A percentile compares a stretch with the other conserved stretches of the same genome.
Evolutionary conservation across 2,797 vertebrate species (phyloP).

Genomic region (Podarcis lilfordi): DNA sequence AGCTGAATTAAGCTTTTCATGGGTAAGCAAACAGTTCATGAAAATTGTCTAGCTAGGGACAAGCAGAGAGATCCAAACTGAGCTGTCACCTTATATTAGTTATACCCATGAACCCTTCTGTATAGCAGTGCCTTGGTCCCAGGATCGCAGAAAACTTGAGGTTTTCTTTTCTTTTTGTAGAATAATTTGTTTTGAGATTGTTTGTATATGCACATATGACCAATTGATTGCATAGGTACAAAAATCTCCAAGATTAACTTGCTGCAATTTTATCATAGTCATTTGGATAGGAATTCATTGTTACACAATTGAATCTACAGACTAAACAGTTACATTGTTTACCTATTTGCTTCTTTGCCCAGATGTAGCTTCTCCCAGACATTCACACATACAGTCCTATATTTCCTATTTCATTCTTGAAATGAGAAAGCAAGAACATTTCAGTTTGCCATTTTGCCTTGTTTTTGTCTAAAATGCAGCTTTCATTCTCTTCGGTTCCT

Average conservation of each 20-base stretch:
- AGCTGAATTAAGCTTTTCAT: constrained; percentile 65
- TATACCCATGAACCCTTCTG: constrained; percentile 71
- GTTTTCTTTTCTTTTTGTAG: constrained; percentile 27
- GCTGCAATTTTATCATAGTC: rapidly evolving
- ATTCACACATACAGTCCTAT: background rate
- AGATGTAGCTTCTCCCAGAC: background rate
- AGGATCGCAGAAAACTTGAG: constrained; percentile 62
- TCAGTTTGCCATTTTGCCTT: background rate
- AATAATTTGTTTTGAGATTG: constrained; percentile 16
- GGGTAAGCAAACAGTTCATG: constrained; percentile 76
- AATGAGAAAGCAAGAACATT: background rate
- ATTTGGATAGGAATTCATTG: background rate
- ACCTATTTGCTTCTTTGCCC: background rate
- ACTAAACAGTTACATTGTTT: background rate
- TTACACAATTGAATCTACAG: background rate
- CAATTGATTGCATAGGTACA: background rate
- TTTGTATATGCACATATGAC: background rate
- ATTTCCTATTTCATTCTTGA: background rate
- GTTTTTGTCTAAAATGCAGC: background rate
- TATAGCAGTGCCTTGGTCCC: constrained; percentile 61
- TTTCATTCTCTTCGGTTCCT: background rate
- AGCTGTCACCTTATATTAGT: constrained; percentile 78
- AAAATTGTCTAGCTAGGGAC: constrained; percentile 72
- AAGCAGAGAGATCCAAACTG: constrained; percentile 71
- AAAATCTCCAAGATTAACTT: background rate